Evolutionary conservation across 2,888 invertebrate genomes (phyloP).

Genomic region (Harpalus rufipes): DNA sequence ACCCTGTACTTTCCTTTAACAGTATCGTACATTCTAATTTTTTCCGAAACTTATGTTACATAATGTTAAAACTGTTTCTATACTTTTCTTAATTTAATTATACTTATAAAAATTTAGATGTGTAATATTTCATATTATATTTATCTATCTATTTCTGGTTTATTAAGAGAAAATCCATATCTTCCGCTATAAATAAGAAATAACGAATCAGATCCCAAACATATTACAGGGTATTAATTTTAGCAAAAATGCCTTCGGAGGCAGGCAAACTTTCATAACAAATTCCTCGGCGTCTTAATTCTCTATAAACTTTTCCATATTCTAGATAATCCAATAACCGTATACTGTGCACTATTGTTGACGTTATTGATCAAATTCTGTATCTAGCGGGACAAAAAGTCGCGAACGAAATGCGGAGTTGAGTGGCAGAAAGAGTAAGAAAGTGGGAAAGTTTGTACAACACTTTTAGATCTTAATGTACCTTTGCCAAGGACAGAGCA

Average conservation of each 20-base stretch:
- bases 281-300: constrained; percentile 47
- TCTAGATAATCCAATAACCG: constrained; percentile 59
- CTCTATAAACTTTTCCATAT: constrained; percentile 52
- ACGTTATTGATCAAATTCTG: constrained; percentile 59
- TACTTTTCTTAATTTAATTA: constrained; percentile 27
- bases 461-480: constrained; percentile 62
- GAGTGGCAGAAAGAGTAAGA: constrained; percentile 39
- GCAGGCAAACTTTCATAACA: constrained; percentile 48
- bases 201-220: constrained; percentile 36
- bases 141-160: neutral
- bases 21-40: no score
- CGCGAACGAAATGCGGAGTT: constrained; percentile 29
- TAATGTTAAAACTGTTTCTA: no score
- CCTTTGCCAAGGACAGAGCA: constrained; percentile 16
- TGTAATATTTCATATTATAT: neutral
- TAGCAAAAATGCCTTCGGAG: constrained; percentile 17
- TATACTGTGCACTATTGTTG: constrained; percentile 50
- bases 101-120: neutral
- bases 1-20: no score
- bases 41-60: no score
- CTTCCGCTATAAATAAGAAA: constrained; percentile 46
- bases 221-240: constrained; percentile 44
- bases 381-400: constrained; percentile 43
- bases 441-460: constrained; percentile 48
- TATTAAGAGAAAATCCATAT: constrained; percentile 27